These are phyloP conservation scores for Macrobrachium nipponense DNA, from an alignment of 1,140 invertebrate genomes.

Conservation along the genomic window DNA sequence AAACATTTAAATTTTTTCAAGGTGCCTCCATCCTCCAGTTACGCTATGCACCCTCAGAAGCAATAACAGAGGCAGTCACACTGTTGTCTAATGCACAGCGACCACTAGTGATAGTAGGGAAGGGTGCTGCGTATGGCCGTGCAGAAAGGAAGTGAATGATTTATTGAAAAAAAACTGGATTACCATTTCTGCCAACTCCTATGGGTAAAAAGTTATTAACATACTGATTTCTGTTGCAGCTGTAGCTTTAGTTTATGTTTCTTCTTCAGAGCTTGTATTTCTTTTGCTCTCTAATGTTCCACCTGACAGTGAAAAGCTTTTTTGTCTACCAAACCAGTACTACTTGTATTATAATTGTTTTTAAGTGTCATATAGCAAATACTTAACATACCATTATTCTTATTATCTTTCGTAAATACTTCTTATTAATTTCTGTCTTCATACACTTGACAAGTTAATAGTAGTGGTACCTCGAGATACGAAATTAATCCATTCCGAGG, in stretches of 20 bases:
- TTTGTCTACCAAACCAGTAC: no score
- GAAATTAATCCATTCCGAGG: no score
- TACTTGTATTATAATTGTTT: no score
- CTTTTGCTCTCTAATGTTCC: background rate
- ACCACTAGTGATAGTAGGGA: conserved; percentile 92
- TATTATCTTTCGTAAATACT: no score
- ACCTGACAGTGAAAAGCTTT: no score
- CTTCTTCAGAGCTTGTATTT: background rate
- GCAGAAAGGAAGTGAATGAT: conserved; percentile 79
- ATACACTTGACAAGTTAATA: no score
- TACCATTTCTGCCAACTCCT: conserved; percentile 93
- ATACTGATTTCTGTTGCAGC: conserved; percentile 69
- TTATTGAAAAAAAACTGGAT: conserved; percentile 77
- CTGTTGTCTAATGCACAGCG: conserved; percentile 79
- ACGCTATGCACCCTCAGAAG: conserved; percentile 76
- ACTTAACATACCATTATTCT: no score
- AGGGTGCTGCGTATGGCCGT: conserved; percentile 86
- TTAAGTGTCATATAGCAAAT: no score
- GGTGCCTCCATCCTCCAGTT: conserved; percentile 74
- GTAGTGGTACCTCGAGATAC: no score
- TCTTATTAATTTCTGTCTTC: no score
- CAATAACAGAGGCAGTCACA: conserved; percentile 78
- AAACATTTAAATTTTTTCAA: conserved; percentile 3
- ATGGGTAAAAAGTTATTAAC: conserved; percentile 81
- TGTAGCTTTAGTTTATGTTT: background rate